Conservation (phyloP, 2,113 vertebrate species). For the Megalops atlanticus region DNA sequence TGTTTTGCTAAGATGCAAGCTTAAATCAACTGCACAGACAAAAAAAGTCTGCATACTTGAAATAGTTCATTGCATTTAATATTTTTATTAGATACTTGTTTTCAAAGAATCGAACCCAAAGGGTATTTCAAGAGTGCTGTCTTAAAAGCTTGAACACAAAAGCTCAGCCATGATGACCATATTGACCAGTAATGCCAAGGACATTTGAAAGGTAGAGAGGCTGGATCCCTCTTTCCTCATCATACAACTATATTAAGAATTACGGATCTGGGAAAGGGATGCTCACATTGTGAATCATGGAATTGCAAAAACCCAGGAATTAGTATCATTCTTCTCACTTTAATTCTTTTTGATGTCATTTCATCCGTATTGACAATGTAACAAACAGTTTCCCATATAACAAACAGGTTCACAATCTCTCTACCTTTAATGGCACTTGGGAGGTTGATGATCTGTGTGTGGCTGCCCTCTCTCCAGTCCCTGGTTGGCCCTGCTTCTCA, state of each 20-base stretch:
- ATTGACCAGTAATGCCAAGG: neutral
- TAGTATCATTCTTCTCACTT: no score
- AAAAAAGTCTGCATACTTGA: neutral
- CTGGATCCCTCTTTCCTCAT: neutral
- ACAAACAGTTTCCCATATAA: neutral
- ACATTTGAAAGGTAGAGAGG: neutral
- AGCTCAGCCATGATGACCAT: neutral
- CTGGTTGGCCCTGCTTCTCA: constrained; percentile 32
- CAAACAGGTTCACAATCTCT: neutral
- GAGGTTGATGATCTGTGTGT: constrained; percentile 52
- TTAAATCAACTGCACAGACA: neutral
- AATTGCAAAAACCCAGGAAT: no score
- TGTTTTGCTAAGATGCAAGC: neutral
- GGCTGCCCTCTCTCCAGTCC: constrained; percentile 28
- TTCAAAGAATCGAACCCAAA: neutral
- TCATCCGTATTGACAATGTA: no score
- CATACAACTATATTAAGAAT: neutral
- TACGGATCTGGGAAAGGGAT: no score
- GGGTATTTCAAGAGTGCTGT: neutral
- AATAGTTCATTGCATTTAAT: neutral
- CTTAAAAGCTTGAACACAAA: neutral
- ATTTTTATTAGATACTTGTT: neutral
- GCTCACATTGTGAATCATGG: no score
- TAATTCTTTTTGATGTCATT: no score
- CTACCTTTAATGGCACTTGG: constrained; percentile 69